A percentile compares a stretch with the other conserved stretches of the same genome.
Conservation (phyloP, 2,113 vertebrate genomes). For the Heterocephalus glaber region DNA sequence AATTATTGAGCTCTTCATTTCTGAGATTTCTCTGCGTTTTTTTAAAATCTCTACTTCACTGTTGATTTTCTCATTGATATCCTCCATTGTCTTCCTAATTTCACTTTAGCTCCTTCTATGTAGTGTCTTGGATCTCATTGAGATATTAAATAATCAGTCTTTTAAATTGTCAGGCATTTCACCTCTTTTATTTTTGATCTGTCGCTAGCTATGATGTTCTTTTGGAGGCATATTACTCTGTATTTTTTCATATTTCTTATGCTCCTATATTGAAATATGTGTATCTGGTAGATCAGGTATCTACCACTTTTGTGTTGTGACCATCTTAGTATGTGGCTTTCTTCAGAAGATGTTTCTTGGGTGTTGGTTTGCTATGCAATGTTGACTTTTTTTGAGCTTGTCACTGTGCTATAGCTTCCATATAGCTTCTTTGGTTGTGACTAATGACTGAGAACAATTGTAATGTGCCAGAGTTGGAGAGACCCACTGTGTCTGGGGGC, state of each 20-base stretch:
- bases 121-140: background rate
- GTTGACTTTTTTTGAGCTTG: background rate
- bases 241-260: background rate
- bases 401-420: background rate
- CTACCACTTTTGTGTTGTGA: background rate
- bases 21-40: background rate
- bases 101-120: background rate
- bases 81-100: background rate
- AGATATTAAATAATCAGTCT: background rate
- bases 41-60: background rate
- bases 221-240: background rate
- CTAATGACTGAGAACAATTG: background rate
- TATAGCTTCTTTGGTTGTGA: background rate
- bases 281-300: background rate
- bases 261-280: background rate
- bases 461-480: background rate
- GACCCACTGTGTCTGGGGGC: background rate
- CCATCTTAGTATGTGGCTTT: background rate
- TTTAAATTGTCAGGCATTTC: background rate
- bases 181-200: background rate
- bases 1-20: background rate
- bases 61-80: background rate
- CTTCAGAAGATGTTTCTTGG: background rate
- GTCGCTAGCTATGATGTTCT: background rate
- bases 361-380: background rate